Base-by-base conservation (phyloP, 2,797 vertebrate genomes). In the Aselliscus stoliczkanus region DNA sequence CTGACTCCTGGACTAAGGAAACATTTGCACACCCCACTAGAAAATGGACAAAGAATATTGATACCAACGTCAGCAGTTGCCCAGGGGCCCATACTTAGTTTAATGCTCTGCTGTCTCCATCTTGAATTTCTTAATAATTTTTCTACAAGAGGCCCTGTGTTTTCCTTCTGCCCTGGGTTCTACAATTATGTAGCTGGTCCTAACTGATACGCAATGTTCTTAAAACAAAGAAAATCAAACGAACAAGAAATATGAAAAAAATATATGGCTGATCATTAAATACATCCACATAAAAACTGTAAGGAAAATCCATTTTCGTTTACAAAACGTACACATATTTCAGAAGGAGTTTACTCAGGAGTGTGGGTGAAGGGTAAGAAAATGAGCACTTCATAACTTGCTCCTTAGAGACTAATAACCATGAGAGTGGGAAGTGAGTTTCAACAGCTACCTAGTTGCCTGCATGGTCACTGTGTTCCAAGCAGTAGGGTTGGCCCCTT, bases 111-210 rank as follows among this genome's bases (percentile, higher is more conserved):
- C 17, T 47, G 10, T 39, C 9, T 7, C 54, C 80, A 18, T 85
- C 44, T 82, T 91, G 69, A 96, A 88, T 77, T 89, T 60, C 58
- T 60, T 92, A 69, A 42, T 75, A 31, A 34, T 67, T 95, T 92
- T 82, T 64, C 47, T 92, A 47, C 18, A 82, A 39, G 58, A 56
- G 37, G 29, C 3, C 11, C 13, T 80, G 39, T 1, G 7, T 94
- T 90, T 94, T 81, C 60, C 39, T 83, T 89, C 81, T 86, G 31
- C 73, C 62, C 29, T 21, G 44, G 34, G 11, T 56, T 79, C 64
- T 83, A 14, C 25, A 80, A 69, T 79, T 76, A 44, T 73, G 14
- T 58, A 31, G 20, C 52, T 42, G 14, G 12, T 72, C 21, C 42
- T 72, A 65, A 90, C 0, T 65, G 44, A 75, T 31, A 70, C 21